A percentile compares a stretch with the other conserved stretches of the same genome.
Evolutionary conservation across 1,140 invertebrate genomes (phyloP).

Genomic region (Zaprionus inermis): DNA sequence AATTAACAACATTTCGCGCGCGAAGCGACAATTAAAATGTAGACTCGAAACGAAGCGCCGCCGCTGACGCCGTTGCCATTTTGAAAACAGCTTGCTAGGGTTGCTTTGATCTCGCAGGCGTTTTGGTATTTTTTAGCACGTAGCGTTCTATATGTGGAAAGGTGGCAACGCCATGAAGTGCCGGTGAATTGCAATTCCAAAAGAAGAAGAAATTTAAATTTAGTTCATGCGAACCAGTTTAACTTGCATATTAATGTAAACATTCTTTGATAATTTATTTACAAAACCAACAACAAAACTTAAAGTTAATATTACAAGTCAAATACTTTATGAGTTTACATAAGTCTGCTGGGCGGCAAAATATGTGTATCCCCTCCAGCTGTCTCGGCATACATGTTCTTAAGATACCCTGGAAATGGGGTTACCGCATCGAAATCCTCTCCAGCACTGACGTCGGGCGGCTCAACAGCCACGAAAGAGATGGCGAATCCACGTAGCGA

Average conservation of each 20-base stretch:
- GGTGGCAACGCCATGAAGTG: constrained; percentile 1
- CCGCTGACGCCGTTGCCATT: constrained; percentile 49
- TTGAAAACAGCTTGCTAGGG: constrained; percentile 45
- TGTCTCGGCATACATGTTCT: constrained; percentile 73
- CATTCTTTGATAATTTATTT: constrained; percentile 52
- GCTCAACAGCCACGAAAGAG: constrained; percentile 91
- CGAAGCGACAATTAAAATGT: constrained; percentile 29
- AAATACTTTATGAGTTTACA: constrained; percentile 7
- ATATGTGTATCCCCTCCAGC: constrained; percentile 25
- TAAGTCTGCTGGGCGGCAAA: constrained; percentile 48
- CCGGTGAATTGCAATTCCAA: constrained; percentile 7
- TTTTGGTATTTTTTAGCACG: constrained; percentile 39
- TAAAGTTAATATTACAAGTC: not conserved
- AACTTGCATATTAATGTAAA: not conserved
- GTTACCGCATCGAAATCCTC: constrained; percentile 76
- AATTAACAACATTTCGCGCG: constrained; percentile 47
- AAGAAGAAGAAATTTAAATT: not conserved
- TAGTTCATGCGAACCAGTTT: not conserved
- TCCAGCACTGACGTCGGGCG: constrained; percentile 70
- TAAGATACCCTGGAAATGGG: constrained; percentile 81
- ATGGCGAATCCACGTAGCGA: constrained; percentile 96
- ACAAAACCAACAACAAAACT: constrained; percentile 61
- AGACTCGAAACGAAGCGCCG: constrained; percentile 58
- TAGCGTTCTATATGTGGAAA: not conserved
- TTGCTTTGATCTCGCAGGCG: constrained; percentile 23